These are phyloP conservation scores for Drosophila sucinea DNA, from an alignment of 1,140 invertebrate genomes.

Conservation along the genomic window DNA sequence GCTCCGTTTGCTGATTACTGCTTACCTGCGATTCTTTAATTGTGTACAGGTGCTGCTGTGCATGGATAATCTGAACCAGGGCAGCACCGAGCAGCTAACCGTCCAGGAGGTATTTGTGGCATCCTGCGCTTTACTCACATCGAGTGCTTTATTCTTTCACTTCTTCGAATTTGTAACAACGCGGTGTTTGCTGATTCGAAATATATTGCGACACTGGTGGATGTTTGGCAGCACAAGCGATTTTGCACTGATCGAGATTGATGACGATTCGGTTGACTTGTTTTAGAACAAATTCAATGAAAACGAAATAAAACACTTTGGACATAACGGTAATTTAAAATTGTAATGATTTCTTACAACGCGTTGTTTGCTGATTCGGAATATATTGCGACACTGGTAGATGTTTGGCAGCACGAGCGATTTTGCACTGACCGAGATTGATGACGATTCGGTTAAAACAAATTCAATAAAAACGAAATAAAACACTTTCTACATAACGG, in stretches of 20 bases:
- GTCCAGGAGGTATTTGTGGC: conserved; percentile 73
- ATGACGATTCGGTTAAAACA: conserved; percentile 61
- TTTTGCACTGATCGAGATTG: conserved; percentile 66
- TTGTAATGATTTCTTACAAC: conserved; percentile 59
- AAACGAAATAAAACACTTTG: too few species aligned
- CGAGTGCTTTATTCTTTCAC: conserved; percentile 76
- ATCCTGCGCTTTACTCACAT: conserved; percentile 71
- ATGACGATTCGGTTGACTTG: conserved; percentile 70
- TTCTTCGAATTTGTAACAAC: conserved; percentile 79
- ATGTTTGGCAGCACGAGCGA: conserved; percentile 75
- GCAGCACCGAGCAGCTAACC: conserved; percentile 62
- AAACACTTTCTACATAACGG: too few species aligned
- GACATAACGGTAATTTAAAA: too few species aligned
- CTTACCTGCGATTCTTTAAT: conserved; percentile 48
- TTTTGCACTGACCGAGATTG: conserved; percentile 65
- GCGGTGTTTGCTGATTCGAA: conserved; percentile 69
- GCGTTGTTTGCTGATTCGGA: conserved; percentile 69
- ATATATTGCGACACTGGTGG: conserved; percentile 78
- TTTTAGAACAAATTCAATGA: conserved; percentile 35
- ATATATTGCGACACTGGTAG: conserved; percentile 78
- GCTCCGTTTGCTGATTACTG: background rate
- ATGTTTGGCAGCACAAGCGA: conserved; percentile 75
- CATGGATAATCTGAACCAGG: conserved; percentile 77
- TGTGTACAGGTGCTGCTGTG: conserved; percentile 69
- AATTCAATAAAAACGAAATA: background rate